Evolutionary conservation across 1,140 invertebrate genomes (phyloP).

Genomic region (Euura saliciscinereae): DNA sequence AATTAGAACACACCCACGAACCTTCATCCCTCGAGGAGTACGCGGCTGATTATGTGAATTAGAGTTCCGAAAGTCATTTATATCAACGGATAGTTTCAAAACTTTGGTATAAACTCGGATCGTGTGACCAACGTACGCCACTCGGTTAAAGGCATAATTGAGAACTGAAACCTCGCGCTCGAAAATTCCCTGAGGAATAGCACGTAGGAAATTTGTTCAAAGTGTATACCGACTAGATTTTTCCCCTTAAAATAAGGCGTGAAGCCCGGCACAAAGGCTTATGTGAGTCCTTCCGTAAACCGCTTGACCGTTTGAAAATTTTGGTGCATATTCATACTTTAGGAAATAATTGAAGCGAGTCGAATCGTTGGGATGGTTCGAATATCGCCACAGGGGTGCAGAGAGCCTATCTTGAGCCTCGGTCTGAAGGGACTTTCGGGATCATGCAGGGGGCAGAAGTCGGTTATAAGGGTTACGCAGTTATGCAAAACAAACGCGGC

Average conservation of each 20-base stretch:
- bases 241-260: background rate
- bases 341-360: constrained; percentile 47
- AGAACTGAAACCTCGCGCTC: no score
- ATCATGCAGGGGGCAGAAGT: background rate
- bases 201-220: no score
- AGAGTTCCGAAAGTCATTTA: background rate
- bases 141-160: no score
- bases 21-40: background rate
- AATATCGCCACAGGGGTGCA: constrained; percentile 28
- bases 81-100: background rate
- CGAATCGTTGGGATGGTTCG: constrained; percentile 38
- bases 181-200: no score
- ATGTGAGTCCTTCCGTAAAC: background rate
- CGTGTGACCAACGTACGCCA: background rate
- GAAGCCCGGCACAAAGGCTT: background rate
- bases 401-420: background rate
- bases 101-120: background rate
- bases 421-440: constrained; percentile 4
- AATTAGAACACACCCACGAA: background rate
- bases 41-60: background rate
- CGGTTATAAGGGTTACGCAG: constrained; percentile 20
- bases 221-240: no score
- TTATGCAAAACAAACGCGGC: constrained; percentile 19
- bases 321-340: background rate
- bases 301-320: background rate